Base-by-base conservation (phyloP, 1,140 invertebrate species). In the Pachyrhynchus sulphureomaculatus region DNA sequence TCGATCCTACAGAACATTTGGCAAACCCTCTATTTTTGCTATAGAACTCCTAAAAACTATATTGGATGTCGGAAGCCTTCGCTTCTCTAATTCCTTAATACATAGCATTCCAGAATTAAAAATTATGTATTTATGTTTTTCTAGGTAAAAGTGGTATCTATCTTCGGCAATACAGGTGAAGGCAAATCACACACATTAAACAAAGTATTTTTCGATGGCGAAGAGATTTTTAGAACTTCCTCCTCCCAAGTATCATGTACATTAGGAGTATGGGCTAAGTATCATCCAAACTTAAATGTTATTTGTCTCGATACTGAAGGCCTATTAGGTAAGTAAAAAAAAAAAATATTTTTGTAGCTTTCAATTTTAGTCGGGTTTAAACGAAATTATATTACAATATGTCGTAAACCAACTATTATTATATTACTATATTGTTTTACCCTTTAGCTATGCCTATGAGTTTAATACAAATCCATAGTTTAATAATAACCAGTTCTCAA, bases 161-260 rank as follows among this genome's bases (percentile, higher is more conserved):
- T 94, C 70, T 91, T 93, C 81, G 92, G 92, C 0, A 93, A 91
- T 68, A 92, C 90, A 1, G 90, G 91, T 0, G 90, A 93, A 78
- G 91, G 91, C 1, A 93, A 93, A 77, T 93, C 90, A 32, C 82
- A 89, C 66, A 91, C 89, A 0, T 73, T 93, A 52, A 94, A 94
- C 77, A 82, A 91, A 65, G 84, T 85, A 12, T 92, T 94, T 71
- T 93, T 92, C 73, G 76, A 83, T 68, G 89, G 89, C 0, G 74
- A 82, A 63, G 85, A 91, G 76, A 79, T 92, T 0, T 93, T 93
- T 75, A 79, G 80, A 58, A 92, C 90, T 0, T 90, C 88, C 12
- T 76, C 82, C 0, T 81, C 85, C 59, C 88, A 91, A 68, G 81
- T 76, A 36, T 89, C 88, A 0, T 91, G 90, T 67, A 93, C 91